phyloP scores from a whole-genome alignment of 2,797 vertebrate genomes.

The Rhinichthys osculus region DNA sequence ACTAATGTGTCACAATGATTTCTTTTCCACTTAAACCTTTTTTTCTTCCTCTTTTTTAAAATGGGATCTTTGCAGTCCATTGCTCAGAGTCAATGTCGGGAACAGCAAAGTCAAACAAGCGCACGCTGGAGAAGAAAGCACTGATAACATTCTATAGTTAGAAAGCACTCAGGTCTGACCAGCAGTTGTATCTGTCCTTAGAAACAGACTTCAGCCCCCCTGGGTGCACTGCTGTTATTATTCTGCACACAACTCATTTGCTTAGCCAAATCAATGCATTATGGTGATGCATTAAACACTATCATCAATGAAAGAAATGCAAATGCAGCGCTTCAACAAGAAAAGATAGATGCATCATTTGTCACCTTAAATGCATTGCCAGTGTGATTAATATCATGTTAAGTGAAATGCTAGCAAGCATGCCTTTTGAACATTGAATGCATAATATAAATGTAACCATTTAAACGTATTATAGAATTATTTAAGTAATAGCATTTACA shows the following conservation, averaged over 20 bases:
- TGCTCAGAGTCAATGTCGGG: slow-evolving; percentile 29
- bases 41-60: slow-evolving; percentile 7
- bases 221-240: not conserved
- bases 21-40: slow-evolving; percentile 26
- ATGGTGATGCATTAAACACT: slow-evolving; percentile 12
- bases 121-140: slow-evolving; percentile 31
- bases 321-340: slow-evolving; percentile 6
- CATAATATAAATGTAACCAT: not conserved
- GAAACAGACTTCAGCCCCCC: slow-evolving; percentile 1
- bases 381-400: not conserved
- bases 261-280: slow-evolving; percentile 41
- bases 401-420: slow-evolving; percentile 1
- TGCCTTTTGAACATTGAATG: not conserved
- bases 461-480: not conserved
- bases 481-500: not conserved
- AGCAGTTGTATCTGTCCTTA: not conserved
- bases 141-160: slow-evolving; percentile 36
- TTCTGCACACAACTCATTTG: slow-evolving; percentile 35
- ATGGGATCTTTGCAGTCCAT: slow-evolving; percentile 40
- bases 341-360: not conserved
- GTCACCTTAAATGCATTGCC: not conserved
- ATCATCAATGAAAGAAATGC: slow-evolving; percentile 37
- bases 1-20: slow-evolving; percentile 38
- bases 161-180: slow-evolving; percentile 34
- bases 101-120: slow-evolving; percentile 38